These are phyloP conservation scores for Cephus pulcher DNA, from an alignment of 2,888 invertebrate species.

Conservation along the genomic window DNA sequence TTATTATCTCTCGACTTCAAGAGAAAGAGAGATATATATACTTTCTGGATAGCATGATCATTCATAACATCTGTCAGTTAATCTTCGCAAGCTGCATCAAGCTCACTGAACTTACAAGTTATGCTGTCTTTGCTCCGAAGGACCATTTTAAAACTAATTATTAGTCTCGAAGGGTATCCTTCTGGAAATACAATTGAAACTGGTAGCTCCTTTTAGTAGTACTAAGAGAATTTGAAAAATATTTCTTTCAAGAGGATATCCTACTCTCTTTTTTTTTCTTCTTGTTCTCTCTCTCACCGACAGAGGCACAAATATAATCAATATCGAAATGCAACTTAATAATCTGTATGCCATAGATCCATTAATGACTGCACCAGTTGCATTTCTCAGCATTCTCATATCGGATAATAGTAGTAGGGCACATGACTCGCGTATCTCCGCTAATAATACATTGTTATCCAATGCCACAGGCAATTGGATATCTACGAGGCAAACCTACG, in stretches of 20 bases:
- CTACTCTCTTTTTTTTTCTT: neutral
- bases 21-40: neutral
- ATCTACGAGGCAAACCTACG: neutral
- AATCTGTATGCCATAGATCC: neutral
- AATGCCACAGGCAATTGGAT: neutral
- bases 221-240: neutral
- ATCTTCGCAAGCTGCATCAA: neutral
- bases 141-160: neutral
- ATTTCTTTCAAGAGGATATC: neutral
- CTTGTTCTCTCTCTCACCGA: neutral
- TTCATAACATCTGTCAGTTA: neutral
- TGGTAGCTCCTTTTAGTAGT: neutral
- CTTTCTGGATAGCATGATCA: neutral
- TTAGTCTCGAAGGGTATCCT: neutral
- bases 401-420: slow-evolving; percentile 40
- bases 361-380: neutral
- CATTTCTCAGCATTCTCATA: slow-evolving; percentile 47
- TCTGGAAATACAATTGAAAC: neutral
- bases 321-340: neutral
- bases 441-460: neutral
- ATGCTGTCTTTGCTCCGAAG: neutral
- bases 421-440: neutral
- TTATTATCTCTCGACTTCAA: neutral
- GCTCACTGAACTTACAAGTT: neutral
- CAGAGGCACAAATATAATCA: neutral